Evolutionary conservation across 1,140 invertebrate species (phyloP).

Genomic region (Drosophila hydei): DNA sequence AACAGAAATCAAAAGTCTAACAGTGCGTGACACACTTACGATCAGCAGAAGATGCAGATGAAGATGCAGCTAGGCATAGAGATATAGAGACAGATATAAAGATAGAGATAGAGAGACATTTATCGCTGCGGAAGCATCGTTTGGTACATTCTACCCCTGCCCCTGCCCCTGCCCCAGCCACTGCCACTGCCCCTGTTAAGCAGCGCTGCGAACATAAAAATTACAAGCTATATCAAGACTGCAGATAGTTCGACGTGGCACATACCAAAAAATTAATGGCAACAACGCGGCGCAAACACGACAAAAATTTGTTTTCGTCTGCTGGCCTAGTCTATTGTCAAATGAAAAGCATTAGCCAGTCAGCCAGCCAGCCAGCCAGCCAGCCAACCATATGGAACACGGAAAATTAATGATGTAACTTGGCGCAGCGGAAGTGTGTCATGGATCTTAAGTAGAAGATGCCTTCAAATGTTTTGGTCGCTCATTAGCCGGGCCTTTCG

Average conservation of each 20-base stretch:
- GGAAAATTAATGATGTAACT: constrained; percentile 80
- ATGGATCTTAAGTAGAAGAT: constrained; percentile 56
- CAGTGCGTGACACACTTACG: constrained; percentile 69
- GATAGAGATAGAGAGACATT: background rate
- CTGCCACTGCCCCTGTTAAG: constrained; percentile 8
- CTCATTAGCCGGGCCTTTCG: constrained; percentile 34
- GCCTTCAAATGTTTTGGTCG: constrained; percentile 29
- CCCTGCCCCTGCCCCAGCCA: too few relatives aligned
- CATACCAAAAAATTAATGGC: constrained; percentile 67
- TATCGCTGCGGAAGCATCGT: background rate
- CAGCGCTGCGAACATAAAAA: constrained; percentile 78
- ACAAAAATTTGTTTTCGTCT: constrained; percentile 68
- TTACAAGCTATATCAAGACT: constrained; percentile 73
- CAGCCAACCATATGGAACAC: constrained; percentile 50
- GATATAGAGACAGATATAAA: constrained; percentile 4
- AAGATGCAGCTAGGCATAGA: constrained; percentile 2
- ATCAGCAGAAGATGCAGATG: constrained; percentile 25
- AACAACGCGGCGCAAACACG: constrained; percentile 72
- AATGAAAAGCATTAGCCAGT: constrained; percentile 53
- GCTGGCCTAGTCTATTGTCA: constrained; percentile 61
- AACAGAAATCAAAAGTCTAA: constrained; percentile 49
- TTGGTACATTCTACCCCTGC: too few relatives aligned
- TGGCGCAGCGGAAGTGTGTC: constrained; percentile 69
- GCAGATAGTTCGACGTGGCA: constrained; percentile 24
- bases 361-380: constrained; percentile 37